phyloP scores from a whole-genome alignment of 2,797 vertebrate genomes.

The Lophotriccus pileatus region DNA sequence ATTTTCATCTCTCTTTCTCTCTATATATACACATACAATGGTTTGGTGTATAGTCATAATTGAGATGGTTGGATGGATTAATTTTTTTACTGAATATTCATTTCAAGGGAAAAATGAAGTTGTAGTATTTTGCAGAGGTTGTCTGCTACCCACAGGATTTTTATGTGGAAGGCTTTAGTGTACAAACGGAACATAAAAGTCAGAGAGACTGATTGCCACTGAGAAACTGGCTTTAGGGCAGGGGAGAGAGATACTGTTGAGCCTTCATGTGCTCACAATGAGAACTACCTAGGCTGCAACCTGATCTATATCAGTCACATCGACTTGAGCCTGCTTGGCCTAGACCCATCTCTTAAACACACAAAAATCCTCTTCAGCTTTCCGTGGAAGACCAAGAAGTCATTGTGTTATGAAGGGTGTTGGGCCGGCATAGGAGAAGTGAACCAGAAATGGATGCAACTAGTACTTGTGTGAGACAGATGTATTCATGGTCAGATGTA shows the following conservation, averaged over 20 bases:
- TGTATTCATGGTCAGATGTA: neutral
- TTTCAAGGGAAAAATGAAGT: neutral
- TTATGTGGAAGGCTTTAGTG: neutral
- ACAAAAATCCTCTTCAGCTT: neutral
- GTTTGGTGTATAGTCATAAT: neutral
- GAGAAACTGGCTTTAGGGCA: neutral
- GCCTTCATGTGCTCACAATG: neutral
- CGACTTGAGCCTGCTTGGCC: neutral
- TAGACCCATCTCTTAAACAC: neutral
- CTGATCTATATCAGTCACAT: rapidly evolving
- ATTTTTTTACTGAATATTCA: neutral
- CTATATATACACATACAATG: neutral
- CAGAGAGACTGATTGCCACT: neutral
- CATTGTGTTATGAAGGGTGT: neutral
- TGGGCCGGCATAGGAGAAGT: neutral
- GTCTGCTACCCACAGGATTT: neutral
- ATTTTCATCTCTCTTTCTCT: neutral
- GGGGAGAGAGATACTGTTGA: neutral
- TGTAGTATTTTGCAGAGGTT: neutral
- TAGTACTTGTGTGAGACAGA: neutral
- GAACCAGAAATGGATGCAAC: neutral
- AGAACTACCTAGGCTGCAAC: neutral
- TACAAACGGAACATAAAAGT: neutral
- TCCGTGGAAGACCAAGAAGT: neutral
- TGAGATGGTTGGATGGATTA: neutral